phyloP scores from a whole-genome alignment of 2,113 vertebrate genomes.

The Neodontobutis hainanensis region DNA sequence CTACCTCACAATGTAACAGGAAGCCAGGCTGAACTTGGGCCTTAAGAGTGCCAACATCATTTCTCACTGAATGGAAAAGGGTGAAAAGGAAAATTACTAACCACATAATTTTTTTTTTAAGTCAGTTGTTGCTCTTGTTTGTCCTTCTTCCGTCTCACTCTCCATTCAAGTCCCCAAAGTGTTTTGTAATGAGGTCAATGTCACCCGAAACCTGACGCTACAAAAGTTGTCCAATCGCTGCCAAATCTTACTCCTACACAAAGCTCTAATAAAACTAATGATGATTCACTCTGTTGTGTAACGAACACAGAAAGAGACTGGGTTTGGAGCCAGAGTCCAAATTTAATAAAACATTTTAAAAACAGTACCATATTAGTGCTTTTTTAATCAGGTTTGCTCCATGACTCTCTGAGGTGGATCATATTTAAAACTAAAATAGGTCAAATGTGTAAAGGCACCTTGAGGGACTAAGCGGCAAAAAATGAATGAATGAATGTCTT shows the following conservation, averaged over 20 bases:
- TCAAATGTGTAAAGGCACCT: too few relatives aligned
- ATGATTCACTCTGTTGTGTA: slow-evolving; percentile 65
- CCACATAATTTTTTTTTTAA: neutral
- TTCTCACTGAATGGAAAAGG: neutral
- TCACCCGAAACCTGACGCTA: slow-evolving; percentile 23
- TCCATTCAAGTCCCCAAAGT: neutral
- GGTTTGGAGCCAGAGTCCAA: neutral
- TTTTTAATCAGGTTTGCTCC: too few relatives aligned
- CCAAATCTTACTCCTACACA: slow-evolving; percentile 44
- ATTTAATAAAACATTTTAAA: too few relatives aligned
- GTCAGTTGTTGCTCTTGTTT: neutral
- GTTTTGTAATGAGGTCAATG: slow-evolving; percentile 18
- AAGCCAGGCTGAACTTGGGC: too few relatives aligned
- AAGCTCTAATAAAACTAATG: slow-evolving; percentile 48
- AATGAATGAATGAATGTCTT: too few relatives aligned
- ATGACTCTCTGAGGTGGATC: too few relatives aligned
- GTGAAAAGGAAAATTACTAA: too few relatives aligned
- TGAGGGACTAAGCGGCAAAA: too few relatives aligned
- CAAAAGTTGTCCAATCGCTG: slow-evolving; percentile 32
- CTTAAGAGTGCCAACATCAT: too few relatives aligned
- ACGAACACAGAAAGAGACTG: slow-evolving; percentile 33
- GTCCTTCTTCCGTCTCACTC: neutral
- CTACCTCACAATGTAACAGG: too few relatives aligned
- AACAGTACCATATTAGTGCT: too few relatives aligned
- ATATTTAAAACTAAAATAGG: too few relatives aligned